A percentile compares a stretch with the other conserved stretches of the same genome.
These are phyloP conservation scores for Caradrina clavipalpis DNA, from an alignment of 2,888 invertebrate species.

Conservation along the genomic window DNA sequence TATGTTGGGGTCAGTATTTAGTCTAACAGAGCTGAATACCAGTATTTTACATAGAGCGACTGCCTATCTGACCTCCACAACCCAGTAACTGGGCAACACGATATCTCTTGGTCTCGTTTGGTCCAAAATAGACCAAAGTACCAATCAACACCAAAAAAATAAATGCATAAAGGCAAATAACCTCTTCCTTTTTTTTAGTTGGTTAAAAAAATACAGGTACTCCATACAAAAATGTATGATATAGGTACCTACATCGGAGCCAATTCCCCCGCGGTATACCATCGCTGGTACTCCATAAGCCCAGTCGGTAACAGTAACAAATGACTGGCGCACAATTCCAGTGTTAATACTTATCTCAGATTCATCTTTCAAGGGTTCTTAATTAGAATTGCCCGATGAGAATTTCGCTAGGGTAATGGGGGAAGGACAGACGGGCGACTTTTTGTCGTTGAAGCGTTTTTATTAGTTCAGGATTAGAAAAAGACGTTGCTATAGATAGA, in stretches of 20 bases:
- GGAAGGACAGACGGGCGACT: constrained; percentile 56
- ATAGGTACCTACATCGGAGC: background rate
- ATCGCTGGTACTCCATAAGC: constrained; percentile 23
- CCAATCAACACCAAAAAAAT: no score
- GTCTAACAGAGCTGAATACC: no score
- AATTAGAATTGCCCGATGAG: constrained; percentile 81
- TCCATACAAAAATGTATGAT: background rate
- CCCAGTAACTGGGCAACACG: no score
- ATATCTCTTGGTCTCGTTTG: no score
- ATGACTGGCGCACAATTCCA: constrained; percentile 64
- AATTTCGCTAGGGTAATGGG: constrained; percentile 64
- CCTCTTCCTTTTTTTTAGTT: no score
- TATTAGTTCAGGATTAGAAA: no score
- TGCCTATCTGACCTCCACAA: no score
- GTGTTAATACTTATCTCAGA: constrained; percentile 83
- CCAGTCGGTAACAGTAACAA: constrained; percentile 56
- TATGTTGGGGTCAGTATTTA: no score
- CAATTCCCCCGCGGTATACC: background rate
- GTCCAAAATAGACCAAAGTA: no score
- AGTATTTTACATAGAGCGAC: no score
- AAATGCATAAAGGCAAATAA: no score
- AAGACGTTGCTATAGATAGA: no score
- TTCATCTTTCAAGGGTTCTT: constrained; percentile 85
- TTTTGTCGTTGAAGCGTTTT: constrained; percentile 24
- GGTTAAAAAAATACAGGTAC: background rate